phyloP scores from a whole-genome alignment of 2,888 invertebrate species.

The Uropetala carovei region DNA sequence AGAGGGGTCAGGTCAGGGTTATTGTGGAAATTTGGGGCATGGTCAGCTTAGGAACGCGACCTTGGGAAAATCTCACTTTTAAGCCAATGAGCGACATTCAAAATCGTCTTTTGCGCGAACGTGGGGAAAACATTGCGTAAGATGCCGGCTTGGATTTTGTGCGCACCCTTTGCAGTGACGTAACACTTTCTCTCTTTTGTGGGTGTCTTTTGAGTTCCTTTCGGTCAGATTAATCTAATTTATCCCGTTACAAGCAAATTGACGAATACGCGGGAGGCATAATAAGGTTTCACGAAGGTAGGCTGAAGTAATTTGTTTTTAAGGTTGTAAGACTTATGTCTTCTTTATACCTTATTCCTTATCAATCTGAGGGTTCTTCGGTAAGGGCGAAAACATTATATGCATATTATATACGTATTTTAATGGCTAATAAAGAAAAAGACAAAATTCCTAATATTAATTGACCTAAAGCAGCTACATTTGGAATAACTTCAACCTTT shows the following conservation, averaged over 20 bases:
- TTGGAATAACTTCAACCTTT: no score
- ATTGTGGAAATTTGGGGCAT: slow-evolving; percentile 1
- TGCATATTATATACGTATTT: no score
- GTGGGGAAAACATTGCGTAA: not conserved
- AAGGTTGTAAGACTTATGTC: no score
- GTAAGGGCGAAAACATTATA: no score
- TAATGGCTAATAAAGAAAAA: no score
- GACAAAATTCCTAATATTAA: no score
- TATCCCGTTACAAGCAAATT: not conserved
- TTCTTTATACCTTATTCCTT: no score
- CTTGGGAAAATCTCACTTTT: slow-evolving; percentile 12
- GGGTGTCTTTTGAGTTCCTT: not conserved
- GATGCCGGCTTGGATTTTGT: not conserved
- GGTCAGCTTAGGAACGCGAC: slow-evolving; percentile 42
- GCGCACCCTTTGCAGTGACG: not conserved
- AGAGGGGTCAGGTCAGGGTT: slow-evolving; percentile 40
- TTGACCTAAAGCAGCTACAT: no score
- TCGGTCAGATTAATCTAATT: slow-evolving; percentile 11
- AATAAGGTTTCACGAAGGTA: not conserved
- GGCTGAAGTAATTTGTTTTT: no score
- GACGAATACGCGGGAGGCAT: not conserved
- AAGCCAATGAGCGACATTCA: not conserved
- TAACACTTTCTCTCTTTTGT: not conserved
- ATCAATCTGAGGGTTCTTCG: no score
- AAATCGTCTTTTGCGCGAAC: slow-evolving; percentile 10